Evolutionary conservation across 2,113 vertebrate species (phyloP), one percentile per base, ranked within the genome.

Genomic region (Cyanoramphus novaezelandiae): DNA sequence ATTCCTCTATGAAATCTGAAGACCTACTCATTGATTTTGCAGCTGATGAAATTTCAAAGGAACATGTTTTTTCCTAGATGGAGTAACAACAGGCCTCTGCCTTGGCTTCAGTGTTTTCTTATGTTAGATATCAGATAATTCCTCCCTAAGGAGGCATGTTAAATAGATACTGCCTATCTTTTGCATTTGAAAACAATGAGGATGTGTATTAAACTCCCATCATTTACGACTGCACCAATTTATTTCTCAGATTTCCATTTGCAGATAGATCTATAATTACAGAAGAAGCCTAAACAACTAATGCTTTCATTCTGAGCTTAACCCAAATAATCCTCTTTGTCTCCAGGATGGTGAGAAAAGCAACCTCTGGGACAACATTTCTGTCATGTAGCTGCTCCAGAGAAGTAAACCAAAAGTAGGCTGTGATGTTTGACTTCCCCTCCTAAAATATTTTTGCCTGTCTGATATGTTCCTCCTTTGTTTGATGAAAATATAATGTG

Each of bases 31-130:
- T 71, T 82, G 95, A 93, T 97, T 97, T 97, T 94, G 74, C 96
- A 88, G 87, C 87, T 97, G 97, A 96, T 97, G 95, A 97, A 95
- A 92, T 97, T 98, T 97, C 95, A 97, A 95, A 97, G 88, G 93
- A 95, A 89, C 16, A 23, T 43, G 65, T 86, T 94, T 80, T 76
- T 88, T 59, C 21, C 91, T 16, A 0, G 95, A 88, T 41, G 46
- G 71, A 90, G 86, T 77, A 95, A 88, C 69, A 97, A 95, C 46
- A 43, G 91, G 88, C 65, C 79, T 83, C 92, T 95, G 43, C 88
- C 64, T 94, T 76, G 37, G 71, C 86, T 78, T 47, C 70, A 62
- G 91, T 88, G 82, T 89, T 95, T 94, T 97, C 96, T 93, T 76
- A 37, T 96, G 95, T 96, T 97, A 92, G 78, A 78, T 49, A 91